Evolutionary conservation across 2,113 vertebrate species (phyloP).

Genomic region (Heterotis niloticus): DNA sequence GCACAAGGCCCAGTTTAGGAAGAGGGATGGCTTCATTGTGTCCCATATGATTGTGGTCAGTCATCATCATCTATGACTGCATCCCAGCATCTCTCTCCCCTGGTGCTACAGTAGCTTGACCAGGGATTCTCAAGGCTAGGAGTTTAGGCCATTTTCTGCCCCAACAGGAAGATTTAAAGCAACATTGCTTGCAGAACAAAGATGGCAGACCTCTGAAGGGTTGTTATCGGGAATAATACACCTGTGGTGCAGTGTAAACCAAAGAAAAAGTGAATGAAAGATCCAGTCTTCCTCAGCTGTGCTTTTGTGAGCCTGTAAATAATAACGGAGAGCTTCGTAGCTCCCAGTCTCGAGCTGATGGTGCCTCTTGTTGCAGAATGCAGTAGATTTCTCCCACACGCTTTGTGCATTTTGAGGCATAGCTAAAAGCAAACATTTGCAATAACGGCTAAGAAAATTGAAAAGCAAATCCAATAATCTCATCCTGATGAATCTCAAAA

Average conservation of each 20-base stretch:
- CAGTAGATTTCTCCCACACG: background rate
- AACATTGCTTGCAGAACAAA: background rate
- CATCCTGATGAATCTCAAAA: background rate
- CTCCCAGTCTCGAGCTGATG: background rate
- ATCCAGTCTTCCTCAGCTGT: background rate
- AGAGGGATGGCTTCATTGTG: constrained; percentile 33
- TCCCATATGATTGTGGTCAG: constrained; percentile 25
- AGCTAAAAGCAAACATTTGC: background rate
- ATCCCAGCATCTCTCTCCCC: constrained; percentile 37
- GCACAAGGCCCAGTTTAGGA: constrained; percentile 27
- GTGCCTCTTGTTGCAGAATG: background rate
- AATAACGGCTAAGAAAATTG: background rate
- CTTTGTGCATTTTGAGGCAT: background rate
- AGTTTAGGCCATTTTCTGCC: constrained; percentile 34
- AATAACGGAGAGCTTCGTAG: background rate
- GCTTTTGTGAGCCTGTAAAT: background rate
- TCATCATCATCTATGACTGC: constrained; percentile 44
- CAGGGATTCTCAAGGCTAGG: constrained; percentile 22
- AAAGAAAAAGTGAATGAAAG: too few species aligned
- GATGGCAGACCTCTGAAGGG: background rate
- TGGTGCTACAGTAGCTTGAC: constrained; percentile 34
- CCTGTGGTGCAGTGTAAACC: too few species aligned
- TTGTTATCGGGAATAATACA: background rate
- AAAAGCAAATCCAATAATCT: background rate
- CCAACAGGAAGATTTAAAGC: background rate